A percentile compares a stretch with the other conserved stretches of the same genome.
These are phyloP conservation scores for Hecatera dysodea DNA, from an alignment of 2,888 invertebrate genomes.

Conservation along the genomic window DNA sequence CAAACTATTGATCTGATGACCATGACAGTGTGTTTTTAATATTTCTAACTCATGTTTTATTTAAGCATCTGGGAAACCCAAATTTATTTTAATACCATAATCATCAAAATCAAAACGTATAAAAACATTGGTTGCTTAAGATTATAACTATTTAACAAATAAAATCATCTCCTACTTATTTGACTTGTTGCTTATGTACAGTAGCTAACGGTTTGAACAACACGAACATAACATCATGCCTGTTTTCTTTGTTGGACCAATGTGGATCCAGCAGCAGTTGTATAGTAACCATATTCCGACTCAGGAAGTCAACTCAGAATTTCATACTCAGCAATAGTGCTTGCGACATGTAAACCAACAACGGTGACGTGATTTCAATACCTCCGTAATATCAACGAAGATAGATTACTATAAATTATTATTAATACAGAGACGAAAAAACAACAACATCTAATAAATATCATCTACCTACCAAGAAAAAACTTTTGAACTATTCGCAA, in stretches of 20 bases:
- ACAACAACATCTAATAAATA: conserved; percentile 2
- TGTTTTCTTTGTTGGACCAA: background rate
- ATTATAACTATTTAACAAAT: background rate
- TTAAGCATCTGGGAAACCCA: conserved; percentile 29
- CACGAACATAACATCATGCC: background rate
- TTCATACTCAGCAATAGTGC: background rate
- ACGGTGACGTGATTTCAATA: background rate
- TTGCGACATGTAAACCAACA: background rate
- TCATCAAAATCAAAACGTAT: background rate
- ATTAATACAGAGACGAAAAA: background rate
- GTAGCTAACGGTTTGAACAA: too few species aligned
- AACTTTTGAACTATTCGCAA: conserved; percentile 2
- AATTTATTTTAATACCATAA: background rate
- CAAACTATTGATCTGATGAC: conserved; percentile 8
- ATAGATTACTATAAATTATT: background rate
- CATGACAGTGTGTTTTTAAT: conserved; percentile 32
- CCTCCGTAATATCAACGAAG: background rate
- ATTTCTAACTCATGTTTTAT: conserved; percentile 42
- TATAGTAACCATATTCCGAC: background rate
- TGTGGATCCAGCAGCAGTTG: background rate
- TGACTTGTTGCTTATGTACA: background rate
- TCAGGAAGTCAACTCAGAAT: background rate
- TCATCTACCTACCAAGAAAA: background rate
- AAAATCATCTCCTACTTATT: background rate
- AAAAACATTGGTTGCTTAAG: background rate